These are phyloP conservation scores for Nothobranchius furzeri DNA, from an alignment of 2,113 vertebrate genomes.

Conservation along the genomic window DNA sequence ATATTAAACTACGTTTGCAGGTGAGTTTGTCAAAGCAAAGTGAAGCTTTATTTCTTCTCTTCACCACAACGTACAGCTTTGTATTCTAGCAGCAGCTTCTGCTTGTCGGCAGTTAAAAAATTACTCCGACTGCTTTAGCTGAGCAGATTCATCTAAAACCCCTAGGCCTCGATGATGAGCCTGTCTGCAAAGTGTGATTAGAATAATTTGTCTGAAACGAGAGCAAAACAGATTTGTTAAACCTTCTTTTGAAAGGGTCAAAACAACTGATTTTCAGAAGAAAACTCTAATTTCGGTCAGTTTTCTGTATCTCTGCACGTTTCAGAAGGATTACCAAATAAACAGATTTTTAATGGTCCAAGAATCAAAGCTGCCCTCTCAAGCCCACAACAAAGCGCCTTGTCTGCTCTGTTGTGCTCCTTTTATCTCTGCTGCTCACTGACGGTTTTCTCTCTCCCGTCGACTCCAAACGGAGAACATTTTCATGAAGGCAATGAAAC, in stretches of 20 bases:
- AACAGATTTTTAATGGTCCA: constrained; percentile 26
- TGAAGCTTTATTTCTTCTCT: neutral
- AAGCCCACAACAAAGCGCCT: constrained; percentile 50
- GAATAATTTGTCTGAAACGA: neutral
- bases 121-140: neutral
- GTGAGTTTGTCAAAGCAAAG: neutral
- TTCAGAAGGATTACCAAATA: too few relatives aligned
- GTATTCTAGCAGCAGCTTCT: neutral
- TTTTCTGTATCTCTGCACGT: too few relatives aligned
- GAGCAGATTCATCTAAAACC: constrained; percentile 10
- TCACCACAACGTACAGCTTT: neutral
- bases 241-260: too few relatives aligned
- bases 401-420: constrained; percentile 44
- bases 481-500: constrained; percentile 75
- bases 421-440: constrained; percentile 29
- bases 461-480: constrained; percentile 60
- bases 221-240: neutral
- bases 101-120: neutral
- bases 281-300: neutral
- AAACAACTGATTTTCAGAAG: neutral
- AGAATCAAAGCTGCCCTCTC: constrained; percentile 42
- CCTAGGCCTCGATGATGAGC: neutral
- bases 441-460: constrained; percentile 47
- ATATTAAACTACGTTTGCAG: neutral
- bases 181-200: too few relatives aligned